A percentile compares a stretch with the other conserved stretches of the same genome.
Evolutionary conservation across 2,888 invertebrate genomes (phyloP).

Genomic region (Eueremaeus valkanovi): DNA sequence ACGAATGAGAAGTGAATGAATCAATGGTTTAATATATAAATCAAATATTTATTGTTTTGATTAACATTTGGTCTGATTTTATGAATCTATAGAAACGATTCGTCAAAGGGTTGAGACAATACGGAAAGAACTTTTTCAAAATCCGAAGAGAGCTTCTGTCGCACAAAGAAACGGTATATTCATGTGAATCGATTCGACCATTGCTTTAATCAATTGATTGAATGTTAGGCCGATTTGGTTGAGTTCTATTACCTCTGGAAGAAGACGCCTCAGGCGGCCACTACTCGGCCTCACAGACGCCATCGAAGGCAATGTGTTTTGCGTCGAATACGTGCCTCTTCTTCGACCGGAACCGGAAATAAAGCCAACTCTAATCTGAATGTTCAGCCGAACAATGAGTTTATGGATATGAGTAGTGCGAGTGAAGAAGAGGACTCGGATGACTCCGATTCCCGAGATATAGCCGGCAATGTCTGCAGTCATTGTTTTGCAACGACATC

Average conservation of each 20-base stretch:
- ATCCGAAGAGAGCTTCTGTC: constrained; percentile 93
- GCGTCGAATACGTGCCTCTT: constrained; percentile 64
- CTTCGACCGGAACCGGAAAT: constrained; percentile 44
- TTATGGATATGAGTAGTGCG: constrained; percentile 61
- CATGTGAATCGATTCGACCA: background rate
- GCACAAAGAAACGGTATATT: constrained; percentile 83
- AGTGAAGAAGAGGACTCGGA: constrained; percentile 78
- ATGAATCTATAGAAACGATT: constrained; percentile 70
- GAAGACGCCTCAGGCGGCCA: constrained; percentile 89
- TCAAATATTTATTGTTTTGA: constrained; percentile 44
- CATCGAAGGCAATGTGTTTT: constrained; percentile 67
- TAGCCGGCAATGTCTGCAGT: constrained; percentile 65
- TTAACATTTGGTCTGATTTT: background rate
- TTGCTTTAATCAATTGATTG: background rate
- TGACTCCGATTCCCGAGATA: constrained; percentile 87
- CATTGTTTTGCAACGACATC: constrained; percentile 70
- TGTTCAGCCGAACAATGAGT: constrained; percentile 41
- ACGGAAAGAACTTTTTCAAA: constrained; percentile 98
- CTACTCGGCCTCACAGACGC: constrained; percentile 88
- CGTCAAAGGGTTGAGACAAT: constrained; percentile 94
- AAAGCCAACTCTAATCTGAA: constrained; percentile 49
- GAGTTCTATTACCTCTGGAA: constrained; percentile 99
- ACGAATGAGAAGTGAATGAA: no score
- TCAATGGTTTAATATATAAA: no score
- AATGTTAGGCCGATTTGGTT: constrained; percentile 71